Evolutionary conservation across 2,113 vertebrate species (phyloP).

Genomic region (Eptatretus burgeri): DNA sequence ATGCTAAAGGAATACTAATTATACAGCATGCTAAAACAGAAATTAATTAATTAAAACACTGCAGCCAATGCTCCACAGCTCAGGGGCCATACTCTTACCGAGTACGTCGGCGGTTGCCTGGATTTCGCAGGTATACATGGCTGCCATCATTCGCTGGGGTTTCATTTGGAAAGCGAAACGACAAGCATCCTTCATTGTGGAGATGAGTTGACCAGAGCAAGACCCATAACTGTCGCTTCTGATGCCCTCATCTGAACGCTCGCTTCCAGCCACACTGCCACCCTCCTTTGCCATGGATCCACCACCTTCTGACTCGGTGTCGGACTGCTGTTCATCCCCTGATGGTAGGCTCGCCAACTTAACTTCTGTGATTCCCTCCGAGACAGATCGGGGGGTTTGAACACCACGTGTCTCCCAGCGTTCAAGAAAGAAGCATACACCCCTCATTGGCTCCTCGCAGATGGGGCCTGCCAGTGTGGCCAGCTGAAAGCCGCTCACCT

Average conservation of each 20-base stretch:
- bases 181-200: conserved; percentile 70
- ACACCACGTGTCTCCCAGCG: conserved; percentile 11
- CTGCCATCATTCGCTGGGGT: conserved; percentile 61
- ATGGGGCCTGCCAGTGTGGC: conserved; percentile 61
- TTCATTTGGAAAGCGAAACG: conserved; percentile 48
- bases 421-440: conserved; percentile 63
- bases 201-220: conserved; percentile 72
- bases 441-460: conserved; percentile 95
- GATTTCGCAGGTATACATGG: conserved; percentile 23
- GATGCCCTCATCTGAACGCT: conserved; percentile 14
- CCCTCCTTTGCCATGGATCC: neutral
- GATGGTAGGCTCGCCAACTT: neutral
- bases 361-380: neutral
- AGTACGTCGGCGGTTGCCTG: conserved; percentile 74
- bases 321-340: neutral
- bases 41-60: neutral
- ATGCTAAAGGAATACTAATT: no score
- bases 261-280: neutral
- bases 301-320: neutral
- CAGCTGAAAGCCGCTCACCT: conserved; percentile 46
- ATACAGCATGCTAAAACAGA: no score
- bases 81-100: conserved; percentile 25
- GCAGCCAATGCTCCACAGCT: no score
- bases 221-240: conserved; percentile 56
- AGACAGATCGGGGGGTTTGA: no score